Conservation (phyloP, 2,888 invertebrate species). For the Incurvaria masculella region DNA sequence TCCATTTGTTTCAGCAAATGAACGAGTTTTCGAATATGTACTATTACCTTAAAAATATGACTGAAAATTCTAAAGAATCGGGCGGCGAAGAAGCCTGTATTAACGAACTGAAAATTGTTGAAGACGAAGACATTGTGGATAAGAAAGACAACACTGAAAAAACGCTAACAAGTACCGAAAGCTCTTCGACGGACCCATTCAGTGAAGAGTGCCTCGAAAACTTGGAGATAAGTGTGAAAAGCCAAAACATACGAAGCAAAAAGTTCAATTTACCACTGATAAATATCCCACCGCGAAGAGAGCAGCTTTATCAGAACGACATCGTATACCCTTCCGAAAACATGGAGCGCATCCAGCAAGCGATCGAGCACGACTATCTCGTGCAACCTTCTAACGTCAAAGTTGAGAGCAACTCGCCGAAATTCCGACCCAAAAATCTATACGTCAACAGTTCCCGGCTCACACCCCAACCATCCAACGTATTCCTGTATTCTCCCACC, state of each 20-base stretch:
- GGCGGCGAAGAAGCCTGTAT: conserved; percentile 49
- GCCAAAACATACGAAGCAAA: conserved; percentile 5
- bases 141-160: conserved; percentile 14
- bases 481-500: conserved; percentile 49
- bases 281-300: conserved; percentile 23
- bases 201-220: conserved; percentile 48
- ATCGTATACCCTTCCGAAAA: conserved; percentile 29
- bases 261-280: conserved; percentile 7
- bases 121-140: conserved; percentile 29
- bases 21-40: conserved; percentile 86
- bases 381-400: conserved; percentile 63
- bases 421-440: conserved; percentile 46
- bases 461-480: conserved; percentile 40
- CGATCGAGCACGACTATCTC: conserved; percentile 56
- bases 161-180: conserved; percentile 22
- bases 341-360: conserved; percentile 43
- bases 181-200: conserved; percentile 35
- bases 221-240: conserved; percentile 30
- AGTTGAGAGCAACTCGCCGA: conserved; percentile 40
- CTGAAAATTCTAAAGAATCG: conserved; percentile 53
- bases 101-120: conserved; percentile 39
- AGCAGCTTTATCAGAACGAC: conserved; percentile 52
- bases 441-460: conserved; percentile 47
- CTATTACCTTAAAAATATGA: conserved; percentile 79
- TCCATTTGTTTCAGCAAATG: conserved; percentile 64